Base-by-base conservation (phyloP, 2,113 vertebrate species). In the Peromyscus polionotus region DNA sequence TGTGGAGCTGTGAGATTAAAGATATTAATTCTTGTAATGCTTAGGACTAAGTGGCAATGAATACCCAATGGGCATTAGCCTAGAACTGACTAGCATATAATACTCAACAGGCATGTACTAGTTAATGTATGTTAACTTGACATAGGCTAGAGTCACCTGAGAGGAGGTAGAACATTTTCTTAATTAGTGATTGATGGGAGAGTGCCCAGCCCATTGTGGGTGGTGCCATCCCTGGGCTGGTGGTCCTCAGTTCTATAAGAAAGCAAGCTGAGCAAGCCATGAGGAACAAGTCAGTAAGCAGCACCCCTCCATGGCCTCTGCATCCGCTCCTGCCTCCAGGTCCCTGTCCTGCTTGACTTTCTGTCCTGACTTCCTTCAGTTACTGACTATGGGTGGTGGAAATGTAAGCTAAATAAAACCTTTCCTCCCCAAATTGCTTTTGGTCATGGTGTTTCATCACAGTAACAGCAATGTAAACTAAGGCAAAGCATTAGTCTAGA, bases 1-100 rank as follows among this genome's bases (percentile, higher is more conserved):
- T 70, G 5, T 83, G 83, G 54, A 89, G n/a, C 67, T 94, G 26
- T 20, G 61, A 54, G 11, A 93, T 90, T 93, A 84, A 95, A 94
- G 67, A 90, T 68, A 57, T 68, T 79, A 88, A 93, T 72, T 83
- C 22, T 75, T 10, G 16, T 26, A 83, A 81, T 84, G 26, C 12
- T 95, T 81, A 72, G 22, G 92, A 88, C 19, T 84, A 7, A 39
- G 42, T 92, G 48, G 39, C 22, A 80, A 51, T 79, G 92, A 85
- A 61, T 65, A 91, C 80, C 92, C 36, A 61, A 39, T 84, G 24
- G 36, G 22, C 10, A 81, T 68, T 33, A 68, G 57, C 14, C 92
- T 85, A 76, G 22, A 95, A 80, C 22, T 84, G 11, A 39, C 57
- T 90, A 39, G 54, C 31, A 80, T 59, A 51, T 93, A 90, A 67